These are phyloP conservation scores for Petrocephalus sullivani DNA, from an alignment of 2,797 vertebrate genomes.

Conservation along the genomic window DNA sequence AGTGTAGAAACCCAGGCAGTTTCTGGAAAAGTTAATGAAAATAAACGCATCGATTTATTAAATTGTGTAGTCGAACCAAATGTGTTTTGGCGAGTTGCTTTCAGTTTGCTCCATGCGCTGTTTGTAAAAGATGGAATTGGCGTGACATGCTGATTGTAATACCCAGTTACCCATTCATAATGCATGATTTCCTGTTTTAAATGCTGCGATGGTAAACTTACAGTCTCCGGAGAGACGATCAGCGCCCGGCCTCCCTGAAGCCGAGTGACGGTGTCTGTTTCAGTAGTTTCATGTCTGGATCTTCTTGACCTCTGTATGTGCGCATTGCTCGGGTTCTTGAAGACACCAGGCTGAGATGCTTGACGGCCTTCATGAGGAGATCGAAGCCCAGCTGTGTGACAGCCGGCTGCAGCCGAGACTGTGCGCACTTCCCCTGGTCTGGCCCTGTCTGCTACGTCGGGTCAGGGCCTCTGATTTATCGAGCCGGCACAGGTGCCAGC, in stretches of 20 bases:
- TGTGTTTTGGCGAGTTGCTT: too few species aligned
- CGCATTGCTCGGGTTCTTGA: neutral
- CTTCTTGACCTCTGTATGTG: neutral
- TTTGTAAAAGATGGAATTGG: too few species aligned
- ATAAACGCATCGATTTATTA: neutral
- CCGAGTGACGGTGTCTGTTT: too few species aligned
- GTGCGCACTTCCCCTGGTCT: neutral
- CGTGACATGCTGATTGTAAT: too few species aligned
- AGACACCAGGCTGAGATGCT: neutral
- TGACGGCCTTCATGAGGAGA: neutral
- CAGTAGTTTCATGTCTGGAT: too few species aligned
- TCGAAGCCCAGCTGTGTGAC: neutral
- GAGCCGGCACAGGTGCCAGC: slow-evolving; percentile 65
- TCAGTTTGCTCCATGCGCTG: too few species aligned
- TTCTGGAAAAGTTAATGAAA: neutral
- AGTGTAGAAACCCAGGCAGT: neutral
- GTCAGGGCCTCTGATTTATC: slow-evolving; percentile 73
- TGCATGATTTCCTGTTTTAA: too few species aligned
- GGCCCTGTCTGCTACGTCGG: slow-evolving; percentile 1
- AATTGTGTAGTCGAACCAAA: too few species aligned
- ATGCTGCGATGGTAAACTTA: too few species aligned
- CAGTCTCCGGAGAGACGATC: too few species aligned
- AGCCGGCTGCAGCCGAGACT: neutral
- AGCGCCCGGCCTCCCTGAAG: too few species aligned
- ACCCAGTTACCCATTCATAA: too few species aligned